phyloP scores from a whole-genome alignment of 2,113 vertebrate species.

The Noctilio leporinus region DNA sequence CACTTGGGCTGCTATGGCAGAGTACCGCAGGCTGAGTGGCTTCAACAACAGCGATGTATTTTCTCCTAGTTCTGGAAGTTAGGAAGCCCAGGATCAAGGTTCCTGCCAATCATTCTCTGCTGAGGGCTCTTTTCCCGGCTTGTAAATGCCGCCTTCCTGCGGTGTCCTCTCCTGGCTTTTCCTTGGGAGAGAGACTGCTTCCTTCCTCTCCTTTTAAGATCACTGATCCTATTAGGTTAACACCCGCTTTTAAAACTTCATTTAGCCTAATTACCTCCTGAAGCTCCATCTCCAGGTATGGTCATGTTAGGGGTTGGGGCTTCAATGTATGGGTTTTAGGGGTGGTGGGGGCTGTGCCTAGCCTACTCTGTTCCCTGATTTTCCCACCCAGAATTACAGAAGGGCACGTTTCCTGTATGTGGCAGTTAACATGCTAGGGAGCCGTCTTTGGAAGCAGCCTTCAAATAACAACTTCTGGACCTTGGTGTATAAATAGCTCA shows the following conservation, averaged over 20 bases:
- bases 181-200: not conserved
- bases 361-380: not conserved
- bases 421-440: not conserved
- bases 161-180: not conserved
- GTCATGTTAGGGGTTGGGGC: not conserved
- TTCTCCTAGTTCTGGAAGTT: not conserved
- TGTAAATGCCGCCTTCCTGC: not conserved
- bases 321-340: not conserved
- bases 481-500: not conserved
- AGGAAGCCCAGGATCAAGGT: not conserved
- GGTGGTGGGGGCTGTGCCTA: too few relatives aligned
- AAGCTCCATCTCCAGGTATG: not conserved
- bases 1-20: not conserved
- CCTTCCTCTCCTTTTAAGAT: not conserved
- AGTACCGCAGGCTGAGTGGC: not conserved
- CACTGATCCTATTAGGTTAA: not conserved
- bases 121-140: not conserved
- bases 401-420: not conserved
- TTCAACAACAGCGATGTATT: not conserved
- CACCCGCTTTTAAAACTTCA: not conserved
- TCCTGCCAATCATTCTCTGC: not conserved
- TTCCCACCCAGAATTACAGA: not conserved
- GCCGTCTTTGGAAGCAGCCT: not conserved
- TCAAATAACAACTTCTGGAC: not conserved
- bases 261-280: not conserved